These are phyloP conservation scores for Thymelicus lineola DNA, from an alignment of 2,888 invertebrate genomes.

Conservation along the genomic window DNA sequence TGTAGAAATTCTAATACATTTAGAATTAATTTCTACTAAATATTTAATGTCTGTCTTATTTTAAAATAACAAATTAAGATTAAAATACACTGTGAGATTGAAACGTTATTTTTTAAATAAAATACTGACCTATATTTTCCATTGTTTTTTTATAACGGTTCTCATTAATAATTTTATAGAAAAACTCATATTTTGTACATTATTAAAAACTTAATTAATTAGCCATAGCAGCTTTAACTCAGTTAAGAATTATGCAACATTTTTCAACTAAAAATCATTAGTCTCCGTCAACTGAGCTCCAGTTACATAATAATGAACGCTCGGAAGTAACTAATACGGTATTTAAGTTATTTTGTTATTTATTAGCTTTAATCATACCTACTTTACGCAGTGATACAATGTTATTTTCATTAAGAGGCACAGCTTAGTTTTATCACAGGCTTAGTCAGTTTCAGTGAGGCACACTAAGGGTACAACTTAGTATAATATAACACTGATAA, in stretches of 20 bases:
- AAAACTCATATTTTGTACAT: not conserved
- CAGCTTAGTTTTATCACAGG: no score
- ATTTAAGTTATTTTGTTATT: slow-evolving; percentile 13
- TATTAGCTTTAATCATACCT: not conserved
- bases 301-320: slow-evolving; percentile 33
- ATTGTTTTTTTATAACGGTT: no score
- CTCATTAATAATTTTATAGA: not conserved
- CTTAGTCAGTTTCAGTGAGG: no score
- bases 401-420: not conserved
- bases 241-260: slow-evolving; percentile 14
- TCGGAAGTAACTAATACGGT: slow-evolving; percentile 14
- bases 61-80: no score
- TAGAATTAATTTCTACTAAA: no score
- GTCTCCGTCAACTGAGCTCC: slow-evolving; percentile 21
- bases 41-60: no score
- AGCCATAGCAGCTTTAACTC: slow-evolving; percentile 1
- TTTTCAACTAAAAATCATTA: slow-evolving; percentile 24
- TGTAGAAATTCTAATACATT: no score
- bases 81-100: no score
- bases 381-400: not conserved
- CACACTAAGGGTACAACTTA: no score
- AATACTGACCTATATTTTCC: no score
- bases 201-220: slow-evolving; percentile 8
- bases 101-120: no score
- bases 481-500: no score